Conservation (phyloP, 2,113 vertebrate species). For the Megaleporinus macrocephalus region DNA sequence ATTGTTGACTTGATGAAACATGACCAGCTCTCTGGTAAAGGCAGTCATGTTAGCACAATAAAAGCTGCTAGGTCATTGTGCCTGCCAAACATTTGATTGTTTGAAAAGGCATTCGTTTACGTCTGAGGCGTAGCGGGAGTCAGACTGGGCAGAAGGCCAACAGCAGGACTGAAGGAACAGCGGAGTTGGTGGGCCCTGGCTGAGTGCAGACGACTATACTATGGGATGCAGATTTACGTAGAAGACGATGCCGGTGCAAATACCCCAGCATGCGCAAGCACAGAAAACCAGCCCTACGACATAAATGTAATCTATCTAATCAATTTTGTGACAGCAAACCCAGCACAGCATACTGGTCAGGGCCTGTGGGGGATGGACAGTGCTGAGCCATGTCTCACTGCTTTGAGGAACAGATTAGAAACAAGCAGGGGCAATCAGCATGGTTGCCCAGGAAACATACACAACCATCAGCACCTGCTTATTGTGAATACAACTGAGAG, state of each 20-base stretch:
- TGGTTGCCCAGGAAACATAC: constrained; percentile 48
- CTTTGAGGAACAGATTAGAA: constrained; percentile 37
- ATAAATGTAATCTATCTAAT: background rate
- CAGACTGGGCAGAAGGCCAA: constrained; percentile 33
- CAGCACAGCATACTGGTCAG: background rate
- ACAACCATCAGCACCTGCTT: constrained; percentile 42
- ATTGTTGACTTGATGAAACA: constrained; percentile 50
- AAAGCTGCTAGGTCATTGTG: constrained; percentile 32
- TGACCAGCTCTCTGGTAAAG: constrained; percentile 46
- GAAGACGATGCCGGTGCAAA: background rate
- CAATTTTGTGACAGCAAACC: background rate
- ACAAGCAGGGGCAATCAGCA: constrained; percentile 39
- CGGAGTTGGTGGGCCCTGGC: constrained; percentile 16
- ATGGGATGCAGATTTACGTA: background rate
- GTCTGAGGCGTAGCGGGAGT: constrained; percentile 22
- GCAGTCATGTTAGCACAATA: constrained; percentile 47
- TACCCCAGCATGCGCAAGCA: background rate
- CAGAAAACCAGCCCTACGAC: too few relatives aligned
- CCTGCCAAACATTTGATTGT: constrained; percentile 54
- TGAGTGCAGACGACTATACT: background rate
- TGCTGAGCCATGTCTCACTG: constrained; percentile 19
- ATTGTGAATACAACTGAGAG: constrained; percentile 20
- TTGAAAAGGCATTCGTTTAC: constrained; percentile 56
- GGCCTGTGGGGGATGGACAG: constrained; percentile 1
- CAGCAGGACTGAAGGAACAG: constrained; percentile 19